A percentile compares a stretch with the other conserved stretches of the same genome.
phyloP scores from a whole-genome alignment of 64 coral and sea anemone genomes.

The Catalaphyllia jardinei region DNA sequence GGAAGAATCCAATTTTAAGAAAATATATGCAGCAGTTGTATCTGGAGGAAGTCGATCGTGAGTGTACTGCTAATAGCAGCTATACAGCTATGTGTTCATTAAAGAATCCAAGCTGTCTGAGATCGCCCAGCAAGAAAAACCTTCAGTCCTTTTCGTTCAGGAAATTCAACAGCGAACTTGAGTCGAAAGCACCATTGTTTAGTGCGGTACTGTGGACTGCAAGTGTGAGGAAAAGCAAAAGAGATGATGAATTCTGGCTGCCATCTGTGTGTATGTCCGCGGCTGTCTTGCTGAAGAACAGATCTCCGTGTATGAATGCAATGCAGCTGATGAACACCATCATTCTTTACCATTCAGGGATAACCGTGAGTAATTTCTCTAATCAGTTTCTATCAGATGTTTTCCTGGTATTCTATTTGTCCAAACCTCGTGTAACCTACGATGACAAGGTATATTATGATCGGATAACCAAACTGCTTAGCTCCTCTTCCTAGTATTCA shows the following conservation, averaged over 20 bases:
- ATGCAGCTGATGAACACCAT: slow-evolving; percentile 46
- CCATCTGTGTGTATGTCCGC: slow-evolving; percentile 44
- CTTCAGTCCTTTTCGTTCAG: slow-evolving; percentile 53
- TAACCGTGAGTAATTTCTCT: slow-evolving; percentile 18
- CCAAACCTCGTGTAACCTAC: not conserved
- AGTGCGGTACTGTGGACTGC: slow-evolving; percentile 56
- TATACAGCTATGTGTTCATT: slow-evolving; percentile 49
- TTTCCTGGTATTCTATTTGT: not conserved
- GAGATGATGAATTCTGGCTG: slow-evolving; percentile 21
- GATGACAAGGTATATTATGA: too few species aligned
- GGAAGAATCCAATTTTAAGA: slow-evolving; percentile 40
- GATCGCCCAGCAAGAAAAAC: slow-evolving; percentile 56
- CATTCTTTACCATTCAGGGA: slow-evolving; percentile 37
- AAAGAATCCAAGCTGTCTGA: slow-evolving; percentile 49
- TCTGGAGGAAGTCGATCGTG: slow-evolving; percentile 47
- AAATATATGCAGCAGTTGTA: slow-evolving; percentile 49
- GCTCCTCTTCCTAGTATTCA: too few species aligned
- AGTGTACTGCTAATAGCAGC: slow-evolving; percentile 35
- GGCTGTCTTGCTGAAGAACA: slow-evolving; percentile 44
- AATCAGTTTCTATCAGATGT: not conserved
- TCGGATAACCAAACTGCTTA: too few species aligned
- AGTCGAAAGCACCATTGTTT: slow-evolving; percentile 64
- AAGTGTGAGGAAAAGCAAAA: slow-evolving; percentile 38
- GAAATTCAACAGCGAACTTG: slow-evolving; percentile 49
- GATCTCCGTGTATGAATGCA: slow-evolving; percentile 38